Conservation (phyloP, 2,797 vertebrate genomes). For the Periophthalmus magnuspinnatus region DNA sequence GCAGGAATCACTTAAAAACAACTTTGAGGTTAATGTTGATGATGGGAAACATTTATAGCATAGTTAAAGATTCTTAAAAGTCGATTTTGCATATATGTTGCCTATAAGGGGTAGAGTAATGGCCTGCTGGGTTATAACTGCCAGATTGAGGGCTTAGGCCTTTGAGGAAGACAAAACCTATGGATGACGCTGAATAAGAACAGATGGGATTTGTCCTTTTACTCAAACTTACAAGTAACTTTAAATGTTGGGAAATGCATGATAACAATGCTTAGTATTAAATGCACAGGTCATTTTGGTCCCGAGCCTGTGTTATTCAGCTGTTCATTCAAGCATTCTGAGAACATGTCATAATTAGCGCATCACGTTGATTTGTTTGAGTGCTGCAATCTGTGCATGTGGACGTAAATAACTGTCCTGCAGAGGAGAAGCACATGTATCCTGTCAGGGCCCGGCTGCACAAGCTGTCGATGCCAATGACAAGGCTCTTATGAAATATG, state of each 20-base stretch:
- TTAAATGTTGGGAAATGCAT: not conserved
- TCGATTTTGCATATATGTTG: too few species aligned
- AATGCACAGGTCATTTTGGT: not conserved
- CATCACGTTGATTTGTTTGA: constrained; percentile 45
- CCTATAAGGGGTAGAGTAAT: too few species aligned
- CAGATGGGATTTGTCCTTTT: not conserved
- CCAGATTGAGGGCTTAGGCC: too few species aligned
- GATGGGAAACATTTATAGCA: too few species aligned
- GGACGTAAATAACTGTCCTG: constrained; percentile 32
- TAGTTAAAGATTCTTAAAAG: too few species aligned
- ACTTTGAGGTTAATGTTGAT: too few species aligned
- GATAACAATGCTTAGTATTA: not conserved
- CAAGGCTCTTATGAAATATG: constrained; percentile 43
- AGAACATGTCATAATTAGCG: constrained; percentile 31
- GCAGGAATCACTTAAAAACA: too few species aligned
- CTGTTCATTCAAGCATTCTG: constrained; percentile 17
- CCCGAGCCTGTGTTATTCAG: not conserved
- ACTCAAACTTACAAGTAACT: not conserved
- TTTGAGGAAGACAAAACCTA: too few species aligned
- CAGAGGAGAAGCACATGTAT: constrained; percentile 35
- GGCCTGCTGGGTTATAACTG: too few species aligned
- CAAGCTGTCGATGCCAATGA: constrained; percentile 43
- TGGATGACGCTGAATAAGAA: too few species aligned
- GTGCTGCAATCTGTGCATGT: constrained; percentile 45
- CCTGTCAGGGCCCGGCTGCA: constrained; percentile 35